Conservation (phyloP, 2,888 invertebrate species). For the Dastarcus helophoroides region DNA sequence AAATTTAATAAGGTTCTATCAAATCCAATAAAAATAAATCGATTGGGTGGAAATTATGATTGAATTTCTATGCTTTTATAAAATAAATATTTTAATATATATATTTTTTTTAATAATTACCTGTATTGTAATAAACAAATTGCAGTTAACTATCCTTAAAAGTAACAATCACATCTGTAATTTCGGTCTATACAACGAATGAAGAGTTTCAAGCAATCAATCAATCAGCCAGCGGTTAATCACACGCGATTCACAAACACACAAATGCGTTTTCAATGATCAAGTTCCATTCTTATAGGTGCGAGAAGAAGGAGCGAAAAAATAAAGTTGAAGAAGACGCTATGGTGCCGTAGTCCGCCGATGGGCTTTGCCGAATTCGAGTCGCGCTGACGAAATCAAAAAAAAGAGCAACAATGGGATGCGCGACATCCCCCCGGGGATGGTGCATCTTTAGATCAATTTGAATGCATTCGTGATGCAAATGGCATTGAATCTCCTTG, state of each 20-base stretch:
- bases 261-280: constrained; percentile 21
- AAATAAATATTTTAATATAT: background rate
- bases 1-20: too few species aligned
- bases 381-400: background rate
- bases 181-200: too few species aligned
- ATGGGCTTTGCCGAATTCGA: background rate
- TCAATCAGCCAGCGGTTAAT: too few species aligned
- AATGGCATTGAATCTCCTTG: constrained; percentile 33
- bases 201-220: too few species aligned
- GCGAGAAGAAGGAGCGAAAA: constrained; percentile 5
- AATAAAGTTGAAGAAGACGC: constrained; percentile 16
- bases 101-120: background rate
- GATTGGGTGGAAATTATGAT: too few species aligned
- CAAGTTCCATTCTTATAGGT: constrained; percentile 23
- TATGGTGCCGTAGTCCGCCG: constrained; percentile 7
- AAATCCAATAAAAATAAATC: too few species aligned
- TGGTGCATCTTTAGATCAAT: constrained; percentile 12
- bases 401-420: background rate
- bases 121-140: background rate
- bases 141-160: background rate
- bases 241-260: constrained; percentile 11
- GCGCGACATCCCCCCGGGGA: background rate
- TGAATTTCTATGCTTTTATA: too few species aligned
- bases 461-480: constrained; percentile 13
- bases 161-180: too few species aligned